Evolutionary conservation across 2,113 vertebrate species (phyloP).

Genomic region (Hylia prasina): DNA sequence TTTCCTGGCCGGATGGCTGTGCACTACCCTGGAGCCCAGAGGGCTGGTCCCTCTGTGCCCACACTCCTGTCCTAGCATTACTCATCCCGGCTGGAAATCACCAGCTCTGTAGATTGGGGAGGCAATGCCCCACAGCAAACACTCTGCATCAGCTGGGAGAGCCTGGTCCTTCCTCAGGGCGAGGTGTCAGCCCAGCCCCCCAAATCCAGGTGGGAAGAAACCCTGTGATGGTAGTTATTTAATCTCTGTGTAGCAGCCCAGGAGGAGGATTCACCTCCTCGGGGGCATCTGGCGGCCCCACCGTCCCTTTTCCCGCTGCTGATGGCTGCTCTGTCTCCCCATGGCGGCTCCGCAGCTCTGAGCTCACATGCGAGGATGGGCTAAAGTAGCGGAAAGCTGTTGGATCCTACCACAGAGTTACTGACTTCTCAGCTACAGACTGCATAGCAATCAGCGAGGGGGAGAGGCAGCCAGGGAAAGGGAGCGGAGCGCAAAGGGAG

Average conservation of each 20-base stretch:
- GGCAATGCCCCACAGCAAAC: not conserved
- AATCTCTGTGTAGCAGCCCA: not conserved
- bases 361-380: constrained; percentile 77
- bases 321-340: constrained; percentile 11
- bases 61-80: rapidly evolving
- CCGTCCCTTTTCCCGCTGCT: not conserved
- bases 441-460: constrained; percentile 64
- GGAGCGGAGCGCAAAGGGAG: not conserved
- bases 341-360: constrained; percentile 64
- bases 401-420: constrained; percentile 74
- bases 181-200: not conserved
- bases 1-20: rapidly evolving
- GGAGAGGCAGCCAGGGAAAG: constrained; percentile 61
- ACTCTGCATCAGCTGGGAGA: not conserved
- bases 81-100: not conserved
- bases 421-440: constrained; percentile 77
- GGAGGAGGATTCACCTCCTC: not conserved
- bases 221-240: not conserved
- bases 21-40: not conserved
- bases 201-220: not conserved
- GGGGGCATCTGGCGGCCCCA: not conserved
- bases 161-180: not conserved
- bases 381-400: constrained; percentile 76
- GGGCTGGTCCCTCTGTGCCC: not conserved
- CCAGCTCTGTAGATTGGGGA: not conserved